Percentiles rank a stretch among this genome's conserved stretches.
These are phyloP conservation scores for Pristionchus maxplancki DNA, from an alignment of 2,888 invertebrate genomes.

Conservation along the genomic window DNA sequence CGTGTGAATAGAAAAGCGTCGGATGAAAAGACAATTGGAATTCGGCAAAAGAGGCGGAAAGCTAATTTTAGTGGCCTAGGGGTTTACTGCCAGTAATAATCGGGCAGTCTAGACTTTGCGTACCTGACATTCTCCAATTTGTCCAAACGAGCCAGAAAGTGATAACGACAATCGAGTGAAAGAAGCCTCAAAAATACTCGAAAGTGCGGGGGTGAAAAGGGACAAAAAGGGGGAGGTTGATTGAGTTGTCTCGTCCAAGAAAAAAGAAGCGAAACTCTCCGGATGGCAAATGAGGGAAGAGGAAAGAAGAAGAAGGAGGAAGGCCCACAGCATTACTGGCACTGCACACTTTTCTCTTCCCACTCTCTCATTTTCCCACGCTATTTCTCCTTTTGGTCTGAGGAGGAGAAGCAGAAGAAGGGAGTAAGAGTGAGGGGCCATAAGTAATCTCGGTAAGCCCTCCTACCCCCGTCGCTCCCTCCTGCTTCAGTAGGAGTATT, in stretches of 20 bases:
- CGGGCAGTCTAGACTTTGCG: no score
- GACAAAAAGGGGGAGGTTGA: neutral
- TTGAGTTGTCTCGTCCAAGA: neutral
- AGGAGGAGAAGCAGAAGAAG: neutral
- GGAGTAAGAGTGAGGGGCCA: neutral
- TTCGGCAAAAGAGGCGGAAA: no score
- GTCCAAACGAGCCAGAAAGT: no score
- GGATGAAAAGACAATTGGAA: no score
- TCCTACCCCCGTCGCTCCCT: neutral
- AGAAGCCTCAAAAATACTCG: neutral
- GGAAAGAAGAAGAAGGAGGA: neutral
- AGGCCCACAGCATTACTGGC: neutral
- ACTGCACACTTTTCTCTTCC: neutral
- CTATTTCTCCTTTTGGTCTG: neutral
- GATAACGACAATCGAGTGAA: no score
- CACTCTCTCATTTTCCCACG: neutral
- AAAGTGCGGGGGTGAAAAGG: neutral
- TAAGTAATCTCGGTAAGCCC: slow-evolving; percentile 18
- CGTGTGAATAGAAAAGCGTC: no score
- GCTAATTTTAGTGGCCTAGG: no score
- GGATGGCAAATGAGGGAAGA: neutral
- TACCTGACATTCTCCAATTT: no score
- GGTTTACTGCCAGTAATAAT: no score
- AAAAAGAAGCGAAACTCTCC: neutral
- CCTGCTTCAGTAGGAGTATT: neutral